phyloP scores from a whole-genome alignment of 2,113 vertebrate genomes.

The Lepidothrix coronata region DNA sequence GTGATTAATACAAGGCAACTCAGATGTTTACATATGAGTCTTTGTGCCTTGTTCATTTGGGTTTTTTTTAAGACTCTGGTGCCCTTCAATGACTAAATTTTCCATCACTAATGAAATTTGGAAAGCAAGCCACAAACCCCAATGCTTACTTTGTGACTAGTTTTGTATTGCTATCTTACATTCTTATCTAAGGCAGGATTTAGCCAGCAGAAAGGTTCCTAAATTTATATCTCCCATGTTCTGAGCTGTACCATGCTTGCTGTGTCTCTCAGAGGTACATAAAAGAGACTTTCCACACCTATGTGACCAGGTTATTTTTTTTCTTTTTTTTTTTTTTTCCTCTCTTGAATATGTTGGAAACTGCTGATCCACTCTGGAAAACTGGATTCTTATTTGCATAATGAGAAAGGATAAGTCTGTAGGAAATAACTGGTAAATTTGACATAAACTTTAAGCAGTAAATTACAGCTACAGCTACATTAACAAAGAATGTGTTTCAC shows the following conservation, averaged over 20 bases:
- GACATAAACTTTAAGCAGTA: not conserved
- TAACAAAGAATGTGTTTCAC: not conserved
- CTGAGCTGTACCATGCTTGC: not conserved
- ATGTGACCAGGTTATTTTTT: accelerated
- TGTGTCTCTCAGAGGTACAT: not conserved
- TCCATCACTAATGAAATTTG: not conserved
- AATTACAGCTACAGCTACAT: not conserved
- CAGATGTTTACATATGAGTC: not conserved
- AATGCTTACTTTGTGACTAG: not conserved
- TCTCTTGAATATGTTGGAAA: not conserved
- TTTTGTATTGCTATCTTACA: not conserved
- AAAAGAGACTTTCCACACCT: not conserved
- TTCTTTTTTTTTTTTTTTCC: too few relatives aligned
- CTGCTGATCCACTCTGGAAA: not conserved
- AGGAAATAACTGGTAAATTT: not conserved
- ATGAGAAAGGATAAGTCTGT: not conserved
- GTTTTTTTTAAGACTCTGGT: not conserved
- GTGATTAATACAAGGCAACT: not conserved
- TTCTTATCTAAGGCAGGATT: not conserved
- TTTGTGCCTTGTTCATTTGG: not conserved
- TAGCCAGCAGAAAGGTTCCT: not conserved
- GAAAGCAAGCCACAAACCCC: not conserved
- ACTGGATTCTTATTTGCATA: not conserved
- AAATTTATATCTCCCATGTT: not conserved
- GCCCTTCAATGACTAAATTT: not conserved